Evolutionary conservation across 1,140 invertebrate genomes (phyloP).

Genomic region (Atopsyche davidsoni): DNA sequence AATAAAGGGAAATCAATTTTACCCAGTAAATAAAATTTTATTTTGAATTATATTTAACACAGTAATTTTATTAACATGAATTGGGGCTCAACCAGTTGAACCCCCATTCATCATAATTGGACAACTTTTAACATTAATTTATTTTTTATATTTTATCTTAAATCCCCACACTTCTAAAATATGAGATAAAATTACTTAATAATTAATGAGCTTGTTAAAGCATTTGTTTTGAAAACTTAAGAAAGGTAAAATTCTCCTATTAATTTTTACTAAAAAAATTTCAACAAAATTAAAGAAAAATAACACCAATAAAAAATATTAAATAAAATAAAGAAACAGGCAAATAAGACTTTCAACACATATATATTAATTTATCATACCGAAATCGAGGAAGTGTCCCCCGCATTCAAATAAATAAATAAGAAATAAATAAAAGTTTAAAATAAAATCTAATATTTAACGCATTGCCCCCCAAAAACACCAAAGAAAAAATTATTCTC

Average conservation of each 20-base stretch:
- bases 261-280: conserved; percentile 39
- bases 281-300: conserved; percentile 33
- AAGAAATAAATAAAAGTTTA: conserved; percentile 45
- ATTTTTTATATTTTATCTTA: conserved; percentile 52
- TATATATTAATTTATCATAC: conserved; percentile 58
- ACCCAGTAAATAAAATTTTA: conserved; percentile 52
- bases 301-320: conserved; percentile 42
- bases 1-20: conserved; percentile 50
- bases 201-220: conserved; percentile 55
- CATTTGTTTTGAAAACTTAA: conserved; percentile 61
- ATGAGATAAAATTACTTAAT: conserved; percentile 48
- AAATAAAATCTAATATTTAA: conserved; percentile 47
- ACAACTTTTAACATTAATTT: conserved; percentile 53
- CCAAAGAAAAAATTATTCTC: conserved; percentile 48
- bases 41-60: conserved; percentile 52
- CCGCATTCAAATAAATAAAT: conserved; percentile 54
- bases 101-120: conserved; percentile 53
- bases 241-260: conserved; percentile 49
- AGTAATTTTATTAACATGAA: conserved; percentile 59
- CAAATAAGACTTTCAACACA: conserved; percentile 52
- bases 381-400: conserved; percentile 51
- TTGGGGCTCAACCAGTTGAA: conserved; percentile 58
- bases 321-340: conserved; percentile 49
- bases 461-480: conserved; percentile 47
- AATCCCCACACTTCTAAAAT: conserved; percentile 42